These are phyloP conservation scores for Phacellophora camtschatica DNA, from an alignment of 30 jellyfish, hydroid and myxozoan genomes.

Conservation along the genomic window DNA sequence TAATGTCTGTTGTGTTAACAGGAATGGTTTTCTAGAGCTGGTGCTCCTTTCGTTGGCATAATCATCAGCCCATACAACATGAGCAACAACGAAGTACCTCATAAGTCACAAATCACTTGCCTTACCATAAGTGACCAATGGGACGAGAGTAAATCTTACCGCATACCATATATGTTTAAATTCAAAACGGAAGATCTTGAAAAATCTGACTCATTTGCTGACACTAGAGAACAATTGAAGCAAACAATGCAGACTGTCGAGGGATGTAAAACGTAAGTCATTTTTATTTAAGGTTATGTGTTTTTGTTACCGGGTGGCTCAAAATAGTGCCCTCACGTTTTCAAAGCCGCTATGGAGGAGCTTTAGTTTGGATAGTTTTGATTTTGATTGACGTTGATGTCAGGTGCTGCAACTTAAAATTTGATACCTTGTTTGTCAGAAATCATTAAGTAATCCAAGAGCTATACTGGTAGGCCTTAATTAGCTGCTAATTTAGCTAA, in stretches of 20 bases:
- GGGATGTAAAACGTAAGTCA: conserved; percentile 48
- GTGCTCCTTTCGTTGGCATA: conserved; percentile 83
- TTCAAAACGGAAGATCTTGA: conserved; percentile 69
- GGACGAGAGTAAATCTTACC: conserved; percentile 63
- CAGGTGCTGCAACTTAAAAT: too few species aligned
- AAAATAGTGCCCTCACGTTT: too few species aligned
- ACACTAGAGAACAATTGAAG: conserved; percentile 52
- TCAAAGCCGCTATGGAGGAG: too few species aligned
- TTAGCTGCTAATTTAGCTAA: too few species aligned
- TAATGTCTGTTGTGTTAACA: too few species aligned
- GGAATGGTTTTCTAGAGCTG: conserved; percentile 89
- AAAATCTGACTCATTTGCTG: conserved; percentile 60
- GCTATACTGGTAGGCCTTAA: too few species aligned
- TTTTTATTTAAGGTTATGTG: background rate
- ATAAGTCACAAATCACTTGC: conserved; percentile 69
- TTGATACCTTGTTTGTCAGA: too few species aligned
- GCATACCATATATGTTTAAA: conserved; percentile 66
- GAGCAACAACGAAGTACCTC: conserved; percentile 49
- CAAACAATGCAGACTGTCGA: conserved; percentile 66
- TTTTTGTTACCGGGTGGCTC: too few species aligned
- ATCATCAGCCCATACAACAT: conserved; percentile 76
- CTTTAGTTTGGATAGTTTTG: too few species aligned
- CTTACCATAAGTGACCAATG: conserved; percentile 73
- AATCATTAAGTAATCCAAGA: too few species aligned
- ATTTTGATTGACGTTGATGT: too few species aligned